phyloP scores from a whole-genome alignment of 2,888 invertebrate genomes.

The Harpalus rubripes region DNA sequence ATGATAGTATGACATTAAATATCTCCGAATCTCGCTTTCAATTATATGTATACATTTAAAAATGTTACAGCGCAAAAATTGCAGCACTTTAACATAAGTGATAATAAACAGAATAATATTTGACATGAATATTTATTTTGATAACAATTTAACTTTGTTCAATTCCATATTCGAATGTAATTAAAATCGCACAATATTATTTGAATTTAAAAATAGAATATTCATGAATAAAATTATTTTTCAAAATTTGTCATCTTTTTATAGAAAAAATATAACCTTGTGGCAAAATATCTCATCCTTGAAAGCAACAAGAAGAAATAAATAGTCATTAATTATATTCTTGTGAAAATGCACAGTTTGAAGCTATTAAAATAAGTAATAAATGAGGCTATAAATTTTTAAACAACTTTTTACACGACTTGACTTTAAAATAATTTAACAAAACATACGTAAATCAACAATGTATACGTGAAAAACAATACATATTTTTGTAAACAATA shows the following conservation, averaged over 20 bases:
- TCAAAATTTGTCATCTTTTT: constrained; percentile 36
- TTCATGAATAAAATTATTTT: constrained; percentile 46
- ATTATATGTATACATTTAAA: background rate
- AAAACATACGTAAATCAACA: background rate
- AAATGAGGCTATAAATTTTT: constrained; percentile 50
- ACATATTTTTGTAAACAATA: background rate
- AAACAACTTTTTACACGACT: constrained; percentile 48
- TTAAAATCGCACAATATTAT: constrained; percentile 4
- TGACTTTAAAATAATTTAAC: constrained; percentile 15
- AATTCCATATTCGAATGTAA: constrained; percentile 30
- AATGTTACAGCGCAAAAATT: constrained; percentile 23
- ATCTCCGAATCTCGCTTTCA: constrained; percentile 25
- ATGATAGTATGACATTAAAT: constrained; percentile 37
- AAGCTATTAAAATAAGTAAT: constrained; percentile 57
- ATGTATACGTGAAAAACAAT: background rate
- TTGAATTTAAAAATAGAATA: constrained; percentile 32
- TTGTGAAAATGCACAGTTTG: constrained; percentile 56
- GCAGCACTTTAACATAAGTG: background rate
- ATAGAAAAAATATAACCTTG: constrained; percentile 58
- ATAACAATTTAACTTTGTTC: background rate
- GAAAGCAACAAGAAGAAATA: constrained; percentile 53
- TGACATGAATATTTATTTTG: background rate
- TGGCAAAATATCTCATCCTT: constrained; percentile 57
- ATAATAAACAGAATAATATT: background rate
- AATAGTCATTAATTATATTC: constrained; percentile 55